phyloP scores from a whole-genome alignment of 2,797 vertebrate species.

The Triplophysa bombifrons region DNA sequence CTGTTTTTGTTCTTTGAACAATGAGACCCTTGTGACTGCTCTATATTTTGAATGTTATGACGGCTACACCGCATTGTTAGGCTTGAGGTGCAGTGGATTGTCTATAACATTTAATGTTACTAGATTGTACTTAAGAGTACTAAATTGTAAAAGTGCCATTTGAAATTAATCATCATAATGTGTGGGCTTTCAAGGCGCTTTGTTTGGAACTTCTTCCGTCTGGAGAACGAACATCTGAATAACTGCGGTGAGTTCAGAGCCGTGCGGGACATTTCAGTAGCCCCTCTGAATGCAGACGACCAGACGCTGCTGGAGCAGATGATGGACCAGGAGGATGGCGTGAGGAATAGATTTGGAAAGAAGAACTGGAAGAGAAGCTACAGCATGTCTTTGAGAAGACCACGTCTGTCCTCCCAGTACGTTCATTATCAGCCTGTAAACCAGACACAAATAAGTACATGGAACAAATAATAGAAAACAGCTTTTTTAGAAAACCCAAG shows the following conservation, averaged over 20 bases:
- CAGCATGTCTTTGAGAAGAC: constrained; percentile 90
- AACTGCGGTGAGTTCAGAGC: constrained; percentile 98
- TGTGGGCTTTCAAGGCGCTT: constrained; percentile 80
- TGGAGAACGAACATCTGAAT: constrained; percentile 98
- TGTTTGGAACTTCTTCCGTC: constrained; percentile 98
- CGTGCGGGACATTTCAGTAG: constrained; percentile 94
- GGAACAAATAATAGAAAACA: background rate
- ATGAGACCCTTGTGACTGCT: background rate
- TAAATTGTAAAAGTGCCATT: background rate
- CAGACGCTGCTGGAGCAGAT: constrained; percentile 96
- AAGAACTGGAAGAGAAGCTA: constrained; percentile 94
- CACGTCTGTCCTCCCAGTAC: constrained; percentile 91
- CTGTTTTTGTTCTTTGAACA: too few species aligned
- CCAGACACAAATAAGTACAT: constrained; percentile 1
- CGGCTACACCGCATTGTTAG: background rate
- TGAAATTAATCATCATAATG: background rate
- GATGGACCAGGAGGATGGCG: constrained; percentile 99
- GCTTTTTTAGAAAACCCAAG: too few species aligned
- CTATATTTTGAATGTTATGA: too few species aligned
- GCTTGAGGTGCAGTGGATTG: background rate
- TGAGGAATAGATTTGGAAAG: constrained; percentile 93
- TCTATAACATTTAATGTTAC: background rate
- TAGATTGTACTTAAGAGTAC: too few species aligned
- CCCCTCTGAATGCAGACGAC: constrained; percentile 93
- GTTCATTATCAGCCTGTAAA: constrained; percentile 52